Evolutionary conservation across 2,797 vertebrate genomes (phyloP), one percentile per base, ranked within the genome.

Genomic region (Aythya fuligula): DNA sequence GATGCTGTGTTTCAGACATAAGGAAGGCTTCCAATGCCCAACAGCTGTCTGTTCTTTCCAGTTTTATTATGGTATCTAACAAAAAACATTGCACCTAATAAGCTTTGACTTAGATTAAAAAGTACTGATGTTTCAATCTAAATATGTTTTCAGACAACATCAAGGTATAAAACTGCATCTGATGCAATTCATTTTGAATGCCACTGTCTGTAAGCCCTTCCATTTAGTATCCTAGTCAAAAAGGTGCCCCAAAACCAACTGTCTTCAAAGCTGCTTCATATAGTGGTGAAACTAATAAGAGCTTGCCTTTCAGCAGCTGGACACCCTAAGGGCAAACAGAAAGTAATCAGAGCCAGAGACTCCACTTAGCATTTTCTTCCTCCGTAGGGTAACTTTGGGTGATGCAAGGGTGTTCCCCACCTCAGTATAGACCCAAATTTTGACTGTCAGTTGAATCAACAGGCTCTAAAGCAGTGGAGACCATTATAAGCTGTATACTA

Each of bases 261-360:
- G 0, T 80, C 65, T 94, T 94, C 90, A 93, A 95, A 93, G 80
- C 67, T 76, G 70, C 66, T 85, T 58, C 80, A 24, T 6, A 13
- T 8, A 83, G 34, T 17, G 41, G n/a, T 85, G 74, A 85, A 77
- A 49, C 75, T 36, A 82, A 74, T 79, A 80, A 70, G 49, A 53
- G 36, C 21, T 90, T 76, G 51, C 25, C 9, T 69, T 77, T 82
- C 65, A 89, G 77, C 89, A 93, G 94, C 77, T 92, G 81, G 90
- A 64, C 64, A 54, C 83, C 90, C 90, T 32, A 39, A 71, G 90
- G 85, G 90, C 75, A 93, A 77, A 58, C n/a, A 82, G 76, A 94
- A 75, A 91, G 28, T 57, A 77, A 58, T 41, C 22, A 64, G 90
- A 78, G 45, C 32, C 86, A 95, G 65, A 80, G 81, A 85, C 15